phyloP scores from a whole-genome alignment of 2,888 invertebrate species.

The Eupithecia insigniata region DNA sequence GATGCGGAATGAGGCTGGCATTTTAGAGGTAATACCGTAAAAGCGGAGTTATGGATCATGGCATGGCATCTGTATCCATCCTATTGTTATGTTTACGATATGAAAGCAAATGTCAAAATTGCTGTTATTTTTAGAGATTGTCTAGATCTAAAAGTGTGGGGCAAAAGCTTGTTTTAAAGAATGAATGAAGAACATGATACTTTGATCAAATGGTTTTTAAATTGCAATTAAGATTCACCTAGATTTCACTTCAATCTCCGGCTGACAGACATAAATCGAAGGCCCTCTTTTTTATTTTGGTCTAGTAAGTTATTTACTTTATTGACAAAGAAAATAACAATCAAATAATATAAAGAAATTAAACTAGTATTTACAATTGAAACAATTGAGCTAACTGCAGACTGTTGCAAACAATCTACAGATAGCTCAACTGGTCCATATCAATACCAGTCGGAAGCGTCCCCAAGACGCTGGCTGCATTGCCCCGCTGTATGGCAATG shows the following conservation, averaged over 20 bases:
- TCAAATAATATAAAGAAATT: too few relatives aligned
- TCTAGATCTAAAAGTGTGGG: neutral
- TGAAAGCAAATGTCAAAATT: neutral
- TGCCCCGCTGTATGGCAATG: too few relatives aligned
- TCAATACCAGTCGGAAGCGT: too few relatives aligned
- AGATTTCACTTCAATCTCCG: neutral
- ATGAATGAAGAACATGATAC: neutral
- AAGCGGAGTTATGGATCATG: constrained; percentile 28
- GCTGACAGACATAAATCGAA: too few relatives aligned
- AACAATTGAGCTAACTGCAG: too few relatives aligned
- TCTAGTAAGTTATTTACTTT: too few relatives aligned
- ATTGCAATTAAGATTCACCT: neutral
- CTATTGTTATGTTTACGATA: constrained; percentile 9
- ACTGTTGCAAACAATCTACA: too few relatives aligned
- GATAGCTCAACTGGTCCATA: too few relatives aligned
- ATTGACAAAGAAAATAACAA: too few relatives aligned
- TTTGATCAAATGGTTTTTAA: neutral
- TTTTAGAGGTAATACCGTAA: constrained; percentile 36
- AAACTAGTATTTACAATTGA: too few relatives aligned
- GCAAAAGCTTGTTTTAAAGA: neutral
- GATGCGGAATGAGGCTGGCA: constrained; percentile 48
- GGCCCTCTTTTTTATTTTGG: neutral
- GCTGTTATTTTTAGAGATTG: neutral
- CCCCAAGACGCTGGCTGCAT: too few relatives aligned
- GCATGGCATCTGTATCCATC: constrained; percentile 13